These are phyloP conservation scores for Alligator sinensis DNA, from an alignment of 2,113 vertebrate genomes.

Conservation along the genomic window DNA sequence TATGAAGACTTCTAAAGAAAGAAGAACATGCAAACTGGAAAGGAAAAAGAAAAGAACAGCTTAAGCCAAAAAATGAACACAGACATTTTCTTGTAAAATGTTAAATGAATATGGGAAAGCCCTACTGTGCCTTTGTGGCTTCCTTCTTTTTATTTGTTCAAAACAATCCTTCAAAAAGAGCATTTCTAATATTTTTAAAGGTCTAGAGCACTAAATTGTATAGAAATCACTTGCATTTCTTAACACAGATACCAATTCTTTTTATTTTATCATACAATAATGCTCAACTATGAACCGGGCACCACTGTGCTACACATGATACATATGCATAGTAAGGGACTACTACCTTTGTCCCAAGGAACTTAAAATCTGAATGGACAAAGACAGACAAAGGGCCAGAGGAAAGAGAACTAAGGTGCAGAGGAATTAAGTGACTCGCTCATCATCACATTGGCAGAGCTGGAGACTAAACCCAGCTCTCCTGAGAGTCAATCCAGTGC, in stretches of 20 bases:
- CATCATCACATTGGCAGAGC: background rate
- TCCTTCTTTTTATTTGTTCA: background rate
- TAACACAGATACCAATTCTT: background rate
- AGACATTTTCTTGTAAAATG: constrained; percentile 1
- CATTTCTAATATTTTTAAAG: background rate
- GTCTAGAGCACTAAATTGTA: background rate
- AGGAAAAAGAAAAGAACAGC: background rate
- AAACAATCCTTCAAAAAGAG: background rate
- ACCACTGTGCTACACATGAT: background rate
- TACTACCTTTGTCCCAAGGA: background rate
- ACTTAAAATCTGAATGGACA: constrained; percentile 2
- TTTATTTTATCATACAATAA: background rate
- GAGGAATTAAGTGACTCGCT: background rate
- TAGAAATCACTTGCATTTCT: too few relatives aligned
- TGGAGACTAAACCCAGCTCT: background rate
- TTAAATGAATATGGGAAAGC: background rate
- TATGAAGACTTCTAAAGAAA: background rate
- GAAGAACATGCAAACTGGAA: background rate
- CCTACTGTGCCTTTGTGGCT: background rate
- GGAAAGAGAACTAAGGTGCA: constrained; percentile 2
- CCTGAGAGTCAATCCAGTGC: background rate
- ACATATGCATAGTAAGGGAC: background rate
- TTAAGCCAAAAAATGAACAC: rapidly evolving
- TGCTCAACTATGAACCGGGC: background rate
- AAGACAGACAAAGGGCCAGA: background rate